Evolutionary conservation across 2,113 vertebrate genomes (phyloP).

Genomic region (Danio rerio): GRCz12tu NC_133200.1:17245501-17246000

Average conservation of each 20-base stretch:
- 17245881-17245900: conserved; percentile 91
- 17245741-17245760: conserved; percentile 92
- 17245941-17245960: conserved; percentile 76
- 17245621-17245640: neutral
- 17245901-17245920: conserved; percentile 86
- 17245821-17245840: neutral
- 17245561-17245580: too few species aligned
- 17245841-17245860: neutral
- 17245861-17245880: conserved; percentile 75
- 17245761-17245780: conserved; percentile 92
- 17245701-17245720: conserved; percentile 60
- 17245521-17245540: too few species aligned
- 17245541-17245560: too few species aligned
- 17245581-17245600: neutral
- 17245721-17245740: conserved; percentile 86
- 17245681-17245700: neutral
- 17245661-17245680: neutral
- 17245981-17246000: neutral
- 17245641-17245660: neutral
- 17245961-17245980: neutral
- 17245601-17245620: neutral
- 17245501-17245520: too few species aligned
- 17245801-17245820: conserved; percentile 73
- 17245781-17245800: conserved; percentile 90
- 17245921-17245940: conserved; percentile 84